Evolutionary conservation across 92 coral and sea anemone species (phyloP).

Genomic region (Metridium senile): DNA sequence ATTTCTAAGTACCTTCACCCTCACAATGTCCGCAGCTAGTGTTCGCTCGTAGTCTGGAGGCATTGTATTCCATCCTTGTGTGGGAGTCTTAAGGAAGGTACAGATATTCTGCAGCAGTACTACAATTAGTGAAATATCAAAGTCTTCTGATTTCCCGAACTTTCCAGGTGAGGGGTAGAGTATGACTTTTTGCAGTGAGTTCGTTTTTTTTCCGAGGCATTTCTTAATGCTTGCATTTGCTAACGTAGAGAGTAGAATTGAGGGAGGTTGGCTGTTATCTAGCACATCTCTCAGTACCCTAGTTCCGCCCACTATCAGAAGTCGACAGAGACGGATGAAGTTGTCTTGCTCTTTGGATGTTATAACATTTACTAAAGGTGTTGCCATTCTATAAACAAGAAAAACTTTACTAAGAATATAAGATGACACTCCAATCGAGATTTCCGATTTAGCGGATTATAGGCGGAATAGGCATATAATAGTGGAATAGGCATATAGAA

Average conservation of each 20-base stretch:
- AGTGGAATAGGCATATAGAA: no score
- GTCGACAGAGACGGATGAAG: constrained; percentile 39
- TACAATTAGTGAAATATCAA: constrained; percentile 39
- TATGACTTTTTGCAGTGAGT: constrained; percentile 2
- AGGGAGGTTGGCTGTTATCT: constrained; percentile 36
- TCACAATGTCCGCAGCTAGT: constrained; percentile 42
- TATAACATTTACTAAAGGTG: no score
- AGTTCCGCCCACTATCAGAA: constrained; percentile 50
- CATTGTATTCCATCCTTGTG: constrained; percentile 35
- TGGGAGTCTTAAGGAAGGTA: constrained; percentile 10
- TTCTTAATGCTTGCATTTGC: constrained; percentile 8
- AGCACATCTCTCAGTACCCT: constrained; percentile 36
- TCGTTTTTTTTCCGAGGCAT: constrained; percentile 18
- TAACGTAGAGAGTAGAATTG: constrained; percentile 25
- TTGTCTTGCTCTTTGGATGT: constrained; percentile 36
- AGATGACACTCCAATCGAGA: no score
- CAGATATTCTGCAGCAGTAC: constrained; percentile 27
- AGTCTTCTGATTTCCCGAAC: constrained; percentile 38
- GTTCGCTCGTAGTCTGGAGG: constrained; percentile 25
- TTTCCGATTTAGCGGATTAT: no score
- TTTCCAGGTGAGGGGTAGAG: constrained; percentile 48
- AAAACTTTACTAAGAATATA: no score
- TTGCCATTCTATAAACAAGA: no score
- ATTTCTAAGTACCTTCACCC: constrained; percentile 52
- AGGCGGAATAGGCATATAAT: no score